phyloP scores from a whole-genome alignment of 2,113 vertebrate species.

The Xyrauchen texanus region DNA sequence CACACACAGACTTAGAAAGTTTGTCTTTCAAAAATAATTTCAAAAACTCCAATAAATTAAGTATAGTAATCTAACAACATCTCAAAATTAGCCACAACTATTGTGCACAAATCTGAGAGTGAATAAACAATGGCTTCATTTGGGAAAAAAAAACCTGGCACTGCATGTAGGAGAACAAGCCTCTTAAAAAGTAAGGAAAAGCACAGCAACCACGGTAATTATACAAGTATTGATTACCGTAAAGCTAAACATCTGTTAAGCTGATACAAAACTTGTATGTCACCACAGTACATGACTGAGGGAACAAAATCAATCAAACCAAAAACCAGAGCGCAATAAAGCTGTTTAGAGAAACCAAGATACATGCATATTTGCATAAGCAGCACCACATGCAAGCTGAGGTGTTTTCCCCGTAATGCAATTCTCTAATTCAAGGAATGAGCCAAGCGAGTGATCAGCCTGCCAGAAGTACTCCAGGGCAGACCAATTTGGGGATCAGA shows the following conservation, averaged over 20 bases:
- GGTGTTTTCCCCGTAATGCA: constrained; percentile 36
- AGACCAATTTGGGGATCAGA: constrained; percentile 63
- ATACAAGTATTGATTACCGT: constrained; percentile 12
- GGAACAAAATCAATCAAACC: constrained; percentile 30
- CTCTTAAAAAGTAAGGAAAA: background rate
- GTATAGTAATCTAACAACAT: background rate
- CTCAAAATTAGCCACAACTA: background rate
- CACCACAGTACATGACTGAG: constrained; percentile 13
- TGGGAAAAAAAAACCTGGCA: background rate
- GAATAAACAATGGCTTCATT: background rate
- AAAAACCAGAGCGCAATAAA: constrained; percentile 1
- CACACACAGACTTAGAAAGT: background rate
- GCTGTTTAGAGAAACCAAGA: constrained; percentile 31
- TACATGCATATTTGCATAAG: constrained; percentile 34
- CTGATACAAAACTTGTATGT: constrained; percentile 23
- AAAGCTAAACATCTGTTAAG: constrained; percentile 11
- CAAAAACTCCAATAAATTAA: constrained; percentile 5
- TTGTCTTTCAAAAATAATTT: background rate
- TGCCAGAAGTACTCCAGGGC: constrained; percentile 60
- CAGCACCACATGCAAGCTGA: constrained; percentile 24
- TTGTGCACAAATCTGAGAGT: background rate
- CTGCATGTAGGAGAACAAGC: background rate
- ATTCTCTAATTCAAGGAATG: constrained; percentile 19
- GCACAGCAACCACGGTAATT: background rate
- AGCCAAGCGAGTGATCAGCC: constrained; percentile 44